These are phyloP conservation scores for Gopherus evgoodei DNA, from an alignment of 2,113 vertebrate species.

Conservation along the genomic window DNA sequence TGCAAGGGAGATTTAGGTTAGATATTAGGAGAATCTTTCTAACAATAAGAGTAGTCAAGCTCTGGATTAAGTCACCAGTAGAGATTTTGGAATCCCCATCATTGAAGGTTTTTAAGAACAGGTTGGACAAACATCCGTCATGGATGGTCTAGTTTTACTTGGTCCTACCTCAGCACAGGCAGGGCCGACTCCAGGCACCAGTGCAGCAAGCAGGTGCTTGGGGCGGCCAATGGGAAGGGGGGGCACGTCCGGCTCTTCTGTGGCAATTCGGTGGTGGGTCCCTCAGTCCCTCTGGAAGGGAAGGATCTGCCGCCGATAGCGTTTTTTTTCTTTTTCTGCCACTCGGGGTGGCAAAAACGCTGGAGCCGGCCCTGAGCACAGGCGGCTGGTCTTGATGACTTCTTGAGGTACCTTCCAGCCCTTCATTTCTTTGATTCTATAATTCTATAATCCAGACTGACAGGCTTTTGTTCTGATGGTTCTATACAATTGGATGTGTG, in stretches of 20 bases:
- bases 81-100: background rate
- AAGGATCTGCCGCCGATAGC: too few species aligned
- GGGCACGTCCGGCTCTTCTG: too few species aligned
- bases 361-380: background rate
- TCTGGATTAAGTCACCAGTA: background rate
- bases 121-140: background rate
- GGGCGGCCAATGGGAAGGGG: too few species aligned
- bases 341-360: too few species aligned
- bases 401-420: background rate
- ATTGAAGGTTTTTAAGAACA: background rate
- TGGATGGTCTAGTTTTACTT: background rate
- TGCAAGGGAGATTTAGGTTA: background rate
- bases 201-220: too few species aligned
- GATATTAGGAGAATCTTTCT: background rate
- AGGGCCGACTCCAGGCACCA: too few species aligned
- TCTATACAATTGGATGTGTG: background rate
- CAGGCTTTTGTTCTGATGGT: background rate
- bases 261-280: too few species aligned
- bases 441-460: background rate
- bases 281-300: too few species aligned
- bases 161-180: background rate
- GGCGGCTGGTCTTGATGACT: background rate
- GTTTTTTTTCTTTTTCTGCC: too few species aligned
- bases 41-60: background rate
- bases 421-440: background rate